Evolutionary conservation across 2,113 vertebrate genomes (phyloP).

Genomic region (Dryoscopus gambensis): DNA sequence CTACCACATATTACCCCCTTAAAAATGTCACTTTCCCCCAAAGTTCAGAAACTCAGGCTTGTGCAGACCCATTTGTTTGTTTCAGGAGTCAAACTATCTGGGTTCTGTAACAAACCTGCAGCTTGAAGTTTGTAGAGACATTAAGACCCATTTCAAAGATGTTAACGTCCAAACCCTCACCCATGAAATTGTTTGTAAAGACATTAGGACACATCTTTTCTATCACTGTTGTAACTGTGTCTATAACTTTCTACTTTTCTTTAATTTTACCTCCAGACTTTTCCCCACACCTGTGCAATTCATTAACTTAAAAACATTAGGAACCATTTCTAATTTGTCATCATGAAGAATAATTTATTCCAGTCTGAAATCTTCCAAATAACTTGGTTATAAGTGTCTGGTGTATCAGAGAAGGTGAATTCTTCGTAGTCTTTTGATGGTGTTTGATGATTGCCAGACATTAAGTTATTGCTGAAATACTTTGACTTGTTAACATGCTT

Average conservation of each 20-base stretch:
- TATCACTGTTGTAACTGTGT: neutral
- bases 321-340: neutral
- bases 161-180: too few species aligned
- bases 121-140: too few species aligned
- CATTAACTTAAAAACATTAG: neutral
- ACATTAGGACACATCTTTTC: too few species aligned
- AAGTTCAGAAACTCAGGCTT: too few species aligned
- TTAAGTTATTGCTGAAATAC: neutral
- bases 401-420: neutral
- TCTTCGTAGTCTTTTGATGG: neutral
- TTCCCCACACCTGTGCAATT: neutral
- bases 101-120: too few species aligned
- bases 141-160: too few species aligned
- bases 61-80: too few species aligned
- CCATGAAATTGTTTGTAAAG: too few species aligned
- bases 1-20: too few species aligned
- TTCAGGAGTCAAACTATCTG: too few species aligned
- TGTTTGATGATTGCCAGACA: neutral
- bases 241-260: neutral
- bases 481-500: neutral
- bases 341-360: neutral
- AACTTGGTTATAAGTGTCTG: neutral
- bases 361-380: neutral
- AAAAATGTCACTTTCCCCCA: too few species aligned
- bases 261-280: neutral